Conservation (phyloP, 2,797 vertebrate species). For the Danio tinwini region DNA sequence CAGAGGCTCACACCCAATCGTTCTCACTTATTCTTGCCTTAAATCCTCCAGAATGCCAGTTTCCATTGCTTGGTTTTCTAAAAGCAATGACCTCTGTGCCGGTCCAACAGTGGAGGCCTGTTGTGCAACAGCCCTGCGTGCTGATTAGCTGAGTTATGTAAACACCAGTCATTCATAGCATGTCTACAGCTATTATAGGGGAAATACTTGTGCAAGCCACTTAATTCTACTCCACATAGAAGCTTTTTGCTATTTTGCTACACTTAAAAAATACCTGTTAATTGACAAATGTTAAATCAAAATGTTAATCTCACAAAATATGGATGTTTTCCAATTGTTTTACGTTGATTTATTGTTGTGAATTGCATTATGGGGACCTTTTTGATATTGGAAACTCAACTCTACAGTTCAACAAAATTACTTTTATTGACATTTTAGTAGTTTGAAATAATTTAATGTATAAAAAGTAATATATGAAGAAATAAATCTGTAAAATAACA, state of each 20-base stretch:
- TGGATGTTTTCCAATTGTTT: too few relatives aligned
- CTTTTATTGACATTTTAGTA: too few relatives aligned
- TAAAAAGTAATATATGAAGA: too few relatives aligned
- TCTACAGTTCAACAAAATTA: too few relatives aligned
- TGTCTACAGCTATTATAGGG: constrained; percentile 19
- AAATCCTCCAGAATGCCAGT: constrained; percentile 1
- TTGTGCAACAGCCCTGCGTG: constrained; percentile 49
- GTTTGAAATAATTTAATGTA: too few relatives aligned
- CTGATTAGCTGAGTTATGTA: constrained; percentile 57
- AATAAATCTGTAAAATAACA: too few relatives aligned
- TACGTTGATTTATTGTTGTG: too few relatives aligned
- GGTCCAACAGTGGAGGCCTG: background rate
- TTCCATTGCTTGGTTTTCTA: background rate
- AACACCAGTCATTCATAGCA: constrained; percentile 41
- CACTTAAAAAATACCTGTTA: background rate
- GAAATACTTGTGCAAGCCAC: constrained; percentile 38
- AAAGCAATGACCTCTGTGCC: constrained; percentile 35
- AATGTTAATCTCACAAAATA: too few relatives aligned
- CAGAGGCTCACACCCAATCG: background rate
- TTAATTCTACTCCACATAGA: constrained; percentile 15
- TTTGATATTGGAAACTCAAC: too few relatives aligned
- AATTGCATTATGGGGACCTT: too few relatives aligned
- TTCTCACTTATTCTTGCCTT: background rate
- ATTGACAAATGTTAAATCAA: too few relatives aligned
- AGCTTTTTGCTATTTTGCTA: background rate